Evolutionary conservation across 2,113 vertebrate species (phyloP), one percentile per base, ranked within the genome.

Genomic region (Scolopax mira): DNA sequence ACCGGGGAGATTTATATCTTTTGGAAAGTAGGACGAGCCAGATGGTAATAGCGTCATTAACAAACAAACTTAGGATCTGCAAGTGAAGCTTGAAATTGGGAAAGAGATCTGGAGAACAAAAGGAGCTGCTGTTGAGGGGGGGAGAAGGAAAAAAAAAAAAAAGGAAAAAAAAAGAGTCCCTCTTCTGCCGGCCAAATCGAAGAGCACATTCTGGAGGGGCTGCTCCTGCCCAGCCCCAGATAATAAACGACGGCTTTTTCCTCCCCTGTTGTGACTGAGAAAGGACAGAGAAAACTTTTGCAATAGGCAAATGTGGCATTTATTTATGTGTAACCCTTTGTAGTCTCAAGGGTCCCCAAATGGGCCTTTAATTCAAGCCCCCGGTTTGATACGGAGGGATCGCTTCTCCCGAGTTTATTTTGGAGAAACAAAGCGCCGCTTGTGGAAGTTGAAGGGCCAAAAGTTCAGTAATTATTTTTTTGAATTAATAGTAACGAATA

Each of bases 21-120:
- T 98, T 98, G 98, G 98, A 99, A 98, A 99, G 98, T 98, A 98
- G 99, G 98, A 97, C 98, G 95, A 98, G 98, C 98, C 98, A 99
- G 98, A 98, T 98, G 98, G 98, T 98, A 98, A 98, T 98, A 98
- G 98, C 98, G 98, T 98, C 98, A 98, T 98, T 98, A 98, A 98
- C 98, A 98, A 98, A 98, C 98, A 98, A 98, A 98, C 97, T 98
- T 98, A 96, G 98, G 98, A 97, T 97, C 97, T 96, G 97, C 97
- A 97, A 98, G 98, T 98, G 98, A 98, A 98, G 98, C 98, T 98
- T 98, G 98, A 98, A 98, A 98, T 97, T 97, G 98, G 98, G 97
- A 98, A 97, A 97, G 98, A 98, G 97, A 97, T 97, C 96, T 69
- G 91, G 97, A 97, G 98, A 99, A 99, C 99, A 99, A 99, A 99